These are phyloP conservation scores for Gnathonemus echidnorhynchus DNA, from an alignment of 2,113 vertebrate species.

Conservation along the genomic window DNA sequence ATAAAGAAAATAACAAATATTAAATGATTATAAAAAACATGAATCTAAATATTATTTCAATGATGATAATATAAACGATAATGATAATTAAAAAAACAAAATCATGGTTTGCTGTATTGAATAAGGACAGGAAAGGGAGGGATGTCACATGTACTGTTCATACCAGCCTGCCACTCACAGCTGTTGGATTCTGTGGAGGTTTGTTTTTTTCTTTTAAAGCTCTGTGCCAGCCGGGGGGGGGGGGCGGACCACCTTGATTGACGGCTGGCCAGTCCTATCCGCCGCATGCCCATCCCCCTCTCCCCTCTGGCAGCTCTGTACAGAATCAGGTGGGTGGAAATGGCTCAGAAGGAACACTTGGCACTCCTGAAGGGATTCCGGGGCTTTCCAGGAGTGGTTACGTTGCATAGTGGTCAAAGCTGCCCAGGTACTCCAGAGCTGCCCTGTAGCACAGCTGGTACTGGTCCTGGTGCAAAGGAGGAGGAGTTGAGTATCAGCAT, in stretches of 20 bases:
- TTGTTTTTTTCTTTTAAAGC: conserved; percentile 33
- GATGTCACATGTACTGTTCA: conserved; percentile 43
- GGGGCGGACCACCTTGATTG: conserved; percentile 44
- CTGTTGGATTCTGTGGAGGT: conserved; percentile 43
- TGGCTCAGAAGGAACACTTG: conserved; percentile 67
- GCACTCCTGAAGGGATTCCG: conserved; percentile 42
- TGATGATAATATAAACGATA: conserved; percentile 43
- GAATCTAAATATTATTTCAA: conserved; percentile 40
- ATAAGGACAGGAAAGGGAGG: conserved; percentile 44
- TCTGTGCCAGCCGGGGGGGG: conserved; percentile 34
- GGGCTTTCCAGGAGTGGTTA: conserved; percentile 55
- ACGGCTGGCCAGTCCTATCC: conserved; percentile 20
- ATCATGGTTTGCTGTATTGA: conserved; percentile 51
- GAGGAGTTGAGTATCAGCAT: neutral
- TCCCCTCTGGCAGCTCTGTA: conserved; percentile 53
- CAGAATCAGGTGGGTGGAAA: conserved; percentile 64
- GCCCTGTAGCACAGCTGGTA: conserved; percentile 96
- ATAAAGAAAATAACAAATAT: conserved; percentile 48
- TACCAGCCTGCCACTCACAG: conserved; percentile 30
- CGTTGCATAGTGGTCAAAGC: conserved; percentile 99
- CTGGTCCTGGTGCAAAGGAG: conserved; percentile 73
- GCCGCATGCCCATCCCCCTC: conserved; percentile 52
- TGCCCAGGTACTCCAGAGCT: conserved; percentile 95
- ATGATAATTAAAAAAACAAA: conserved; percentile 40
- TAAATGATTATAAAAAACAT: conserved; percentile 51